Percentiles rank a stretch among this genome's conserved stretches.
Conservation (phyloP, 1,140 invertebrate genomes). For the Pseudomyrmex pallidus region DNA sequence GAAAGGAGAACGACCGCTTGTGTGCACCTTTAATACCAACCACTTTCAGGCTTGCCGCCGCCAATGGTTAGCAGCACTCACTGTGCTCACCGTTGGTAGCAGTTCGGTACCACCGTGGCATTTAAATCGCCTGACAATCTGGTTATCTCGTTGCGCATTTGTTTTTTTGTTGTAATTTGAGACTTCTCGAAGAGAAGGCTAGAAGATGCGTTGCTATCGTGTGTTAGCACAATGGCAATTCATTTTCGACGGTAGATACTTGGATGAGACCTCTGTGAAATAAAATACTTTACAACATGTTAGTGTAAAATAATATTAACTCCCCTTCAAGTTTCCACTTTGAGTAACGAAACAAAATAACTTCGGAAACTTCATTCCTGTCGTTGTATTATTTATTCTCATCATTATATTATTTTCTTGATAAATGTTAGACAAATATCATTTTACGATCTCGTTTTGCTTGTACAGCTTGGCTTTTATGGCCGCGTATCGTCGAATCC, state of each 20-base stretch:
- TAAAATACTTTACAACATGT: too few species aligned
- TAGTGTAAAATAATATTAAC: too few species aligned
- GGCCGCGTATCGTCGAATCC: background rate
- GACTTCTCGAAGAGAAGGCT: too few species aligned
- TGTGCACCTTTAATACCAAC: conserved; percentile 55
- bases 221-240: background rate
- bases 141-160: background rate
- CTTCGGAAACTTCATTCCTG: too few species aligned
- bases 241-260: background rate
- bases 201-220: too few species aligned
- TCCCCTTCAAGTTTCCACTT: background rate
- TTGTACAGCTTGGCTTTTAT: background rate
- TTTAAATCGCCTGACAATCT: conserved; percentile 15
- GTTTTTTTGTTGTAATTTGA: too few species aligned
- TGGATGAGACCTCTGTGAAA: too few species aligned
- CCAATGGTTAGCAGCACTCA: background rate
- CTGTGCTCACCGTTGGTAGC: background rate
- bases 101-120: background rate
- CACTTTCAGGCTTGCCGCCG: conserved; percentile 23
- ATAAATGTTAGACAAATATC: background rate
- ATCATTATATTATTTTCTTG: background rate
- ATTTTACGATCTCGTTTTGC: conserved; percentile 13
- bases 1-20: conserved; percentile 66
- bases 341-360: background rate
- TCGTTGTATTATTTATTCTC: background rate